Percentiles rank a stretch among this genome's conserved stretches.
Conservation (phyloP, 2,888 invertebrate species). For the Diabrotica balteata region DNA sequence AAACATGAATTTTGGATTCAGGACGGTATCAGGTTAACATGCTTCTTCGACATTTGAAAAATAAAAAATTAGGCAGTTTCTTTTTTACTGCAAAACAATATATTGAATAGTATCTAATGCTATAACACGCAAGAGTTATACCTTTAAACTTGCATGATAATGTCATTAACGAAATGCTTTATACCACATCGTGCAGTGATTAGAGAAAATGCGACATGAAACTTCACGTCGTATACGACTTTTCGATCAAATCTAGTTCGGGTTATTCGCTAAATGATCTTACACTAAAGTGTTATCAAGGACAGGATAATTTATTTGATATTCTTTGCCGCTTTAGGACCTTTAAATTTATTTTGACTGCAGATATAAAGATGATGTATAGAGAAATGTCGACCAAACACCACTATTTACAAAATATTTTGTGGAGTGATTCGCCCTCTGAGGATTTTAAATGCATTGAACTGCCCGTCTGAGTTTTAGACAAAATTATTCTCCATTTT, state of each 20-base stretch:
- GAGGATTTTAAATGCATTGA: neutral
- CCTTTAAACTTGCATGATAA: no score
- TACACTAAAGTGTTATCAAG: neutral
- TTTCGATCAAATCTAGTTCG: neutral
- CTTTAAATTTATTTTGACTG: neutral
- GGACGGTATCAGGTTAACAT: no score
- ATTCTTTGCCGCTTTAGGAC: neutral
- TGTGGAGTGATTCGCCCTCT: neutral
- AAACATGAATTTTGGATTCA: no score
- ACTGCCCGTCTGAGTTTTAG: neutral
- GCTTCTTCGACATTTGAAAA: no score
- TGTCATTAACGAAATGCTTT: neutral
- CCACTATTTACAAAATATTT: neutral
- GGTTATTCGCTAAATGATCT: neutral
- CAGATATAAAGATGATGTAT: constrained; percentile 2
- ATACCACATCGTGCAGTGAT: neutral
- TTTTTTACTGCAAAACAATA: no score
- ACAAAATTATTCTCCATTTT: neutral
- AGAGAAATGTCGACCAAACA: neutral
- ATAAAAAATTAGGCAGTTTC: no score
- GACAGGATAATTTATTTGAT: constrained; percentile 2
- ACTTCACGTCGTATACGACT: neutral
- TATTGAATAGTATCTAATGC: no score
- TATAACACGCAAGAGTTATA: no score
- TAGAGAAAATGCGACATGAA: neutral